phyloP scores from a whole-genome alignment of 2,888 invertebrate species.

The Apotomis capreana region DNA sequence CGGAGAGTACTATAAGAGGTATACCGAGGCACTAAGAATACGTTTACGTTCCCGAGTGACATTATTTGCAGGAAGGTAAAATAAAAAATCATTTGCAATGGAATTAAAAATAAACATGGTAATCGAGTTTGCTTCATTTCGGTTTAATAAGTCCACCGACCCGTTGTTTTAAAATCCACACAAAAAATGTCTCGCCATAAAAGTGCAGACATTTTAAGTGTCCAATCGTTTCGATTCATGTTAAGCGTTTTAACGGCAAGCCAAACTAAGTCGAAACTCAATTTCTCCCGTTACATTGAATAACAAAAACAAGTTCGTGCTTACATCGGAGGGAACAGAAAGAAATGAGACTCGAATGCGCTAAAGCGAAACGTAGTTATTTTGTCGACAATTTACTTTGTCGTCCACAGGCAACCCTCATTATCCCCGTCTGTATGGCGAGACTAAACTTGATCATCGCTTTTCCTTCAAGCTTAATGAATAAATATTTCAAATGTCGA shows the following conservation, averaged over 20 bases:
- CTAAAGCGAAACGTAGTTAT: conserved; percentile 36
- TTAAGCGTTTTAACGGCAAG: conserved; percentile 29
- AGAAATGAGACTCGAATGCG: conserved; percentile 39
- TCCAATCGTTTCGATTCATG: conserved; percentile 12
- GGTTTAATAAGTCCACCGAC: conserved; percentile 3
- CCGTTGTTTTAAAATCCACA: background rate
- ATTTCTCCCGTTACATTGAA: conserved; percentile 35
- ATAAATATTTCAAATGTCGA: conserved; percentile 11
- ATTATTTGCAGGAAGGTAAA: conserved; percentile 16
- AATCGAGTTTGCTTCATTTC: conserved; percentile 1
- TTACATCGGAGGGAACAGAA: conserved; percentile 34
- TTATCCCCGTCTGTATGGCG: conserved; percentile 26
- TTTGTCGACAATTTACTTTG: conserved; percentile 41
- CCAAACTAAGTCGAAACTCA: conserved; percentile 34
- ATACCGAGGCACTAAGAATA: conserved; percentile 20
- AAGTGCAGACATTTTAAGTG: conserved; percentile 23
- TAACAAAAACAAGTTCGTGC: conserved; percentile 39
- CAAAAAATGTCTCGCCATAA: conserved; percentile 4
- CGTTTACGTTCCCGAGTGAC: conserved; percentile 25
- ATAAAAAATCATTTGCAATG: conserved; percentile 2
- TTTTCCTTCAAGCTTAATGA: conserved; percentile 13
- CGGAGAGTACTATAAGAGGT: conserved; percentile 28
- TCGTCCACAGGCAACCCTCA: conserved; percentile 31
- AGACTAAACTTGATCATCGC: conserved; percentile 28
- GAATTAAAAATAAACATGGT: conserved; percentile 16